phyloP scores from a whole-genome alignment of 2,888 invertebrate species.

The Cheilosia vernalis region DNA sequence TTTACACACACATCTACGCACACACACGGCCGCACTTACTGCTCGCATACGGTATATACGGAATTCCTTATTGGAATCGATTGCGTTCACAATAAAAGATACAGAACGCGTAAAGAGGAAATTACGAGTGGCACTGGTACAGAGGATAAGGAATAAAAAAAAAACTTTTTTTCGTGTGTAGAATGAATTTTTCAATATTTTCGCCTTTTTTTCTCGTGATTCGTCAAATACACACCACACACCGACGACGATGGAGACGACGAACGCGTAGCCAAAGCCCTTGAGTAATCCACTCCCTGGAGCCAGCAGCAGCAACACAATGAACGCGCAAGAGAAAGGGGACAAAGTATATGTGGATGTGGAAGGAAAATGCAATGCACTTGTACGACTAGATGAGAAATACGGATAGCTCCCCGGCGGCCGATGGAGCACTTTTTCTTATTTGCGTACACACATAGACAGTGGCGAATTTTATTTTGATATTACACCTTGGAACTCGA shows the following conservation, averaged over 20 bases:
- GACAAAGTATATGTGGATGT: conserved; percentile 20
- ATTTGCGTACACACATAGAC: conserved; percentile 54
- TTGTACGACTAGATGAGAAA: conserved; percentile 67
- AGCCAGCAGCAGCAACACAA: conserved; percentile 50
- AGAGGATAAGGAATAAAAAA: background rate
- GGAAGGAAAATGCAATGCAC: conserved; percentile 70
- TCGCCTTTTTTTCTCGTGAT: background rate
- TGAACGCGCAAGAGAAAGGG: conserved; percentile 27
- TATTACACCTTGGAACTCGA: conserved; percentile 28
- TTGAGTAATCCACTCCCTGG: conserved; percentile 72
- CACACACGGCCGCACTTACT: conserved; percentile 27
- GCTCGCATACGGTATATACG: conserved; percentile 37
- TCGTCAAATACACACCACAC: background rate
- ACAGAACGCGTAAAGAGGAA: conserved; percentile 30
- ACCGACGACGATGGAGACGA: conserved; percentile 23
- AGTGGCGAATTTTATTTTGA: conserved; percentile 1
- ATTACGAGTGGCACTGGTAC: conserved; percentile 9
- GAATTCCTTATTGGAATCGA: conserved; percentile 75
- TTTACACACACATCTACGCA: conserved; percentile 50
- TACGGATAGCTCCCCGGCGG: conserved; percentile 66
- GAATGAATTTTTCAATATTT: conserved; percentile 29
- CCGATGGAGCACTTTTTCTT: conserved; percentile 79
- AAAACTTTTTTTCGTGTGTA: conserved; percentile 7
- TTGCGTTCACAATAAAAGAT: conserved; percentile 61
- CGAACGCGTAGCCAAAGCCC: conserved; percentile 69